A percentile compares a stretch with the other conserved stretches of the same genome.
Evolutionary conservation across 2,888 invertebrate species (phyloP).

Genomic region (Erebia epiphron): DNA sequence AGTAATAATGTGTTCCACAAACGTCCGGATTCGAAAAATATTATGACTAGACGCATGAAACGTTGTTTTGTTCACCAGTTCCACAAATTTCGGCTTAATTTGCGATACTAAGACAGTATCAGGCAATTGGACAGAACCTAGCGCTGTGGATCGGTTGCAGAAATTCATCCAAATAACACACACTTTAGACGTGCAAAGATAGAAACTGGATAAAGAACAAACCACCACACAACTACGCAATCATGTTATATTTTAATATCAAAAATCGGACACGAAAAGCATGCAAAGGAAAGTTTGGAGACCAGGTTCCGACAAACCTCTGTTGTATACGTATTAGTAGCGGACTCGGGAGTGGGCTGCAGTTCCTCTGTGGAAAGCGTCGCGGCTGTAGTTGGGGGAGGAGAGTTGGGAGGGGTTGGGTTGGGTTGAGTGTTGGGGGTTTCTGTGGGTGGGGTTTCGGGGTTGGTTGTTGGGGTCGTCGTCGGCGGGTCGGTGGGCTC

Average conservation of each 20-base stretch:
- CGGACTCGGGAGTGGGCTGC: conserved; percentile 62
- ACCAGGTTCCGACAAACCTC: conserved; percentile 79
- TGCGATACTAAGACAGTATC: no score
- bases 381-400: conserved; percentile 45
- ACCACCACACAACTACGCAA: conserved; percentile 36
- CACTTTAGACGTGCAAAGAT: conserved; percentile 29
- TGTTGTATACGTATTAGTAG: conserved; percentile 73
- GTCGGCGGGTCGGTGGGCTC: conserved; percentile 60
- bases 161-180: conserved; percentile 23
- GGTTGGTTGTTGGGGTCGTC: conserved; percentile 44
- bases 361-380: conserved; percentile 54
- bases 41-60: no score
- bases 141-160: background rate
- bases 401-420: conserved; percentile 36
- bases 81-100: no score
- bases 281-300: conserved; percentile 44
- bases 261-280: conserved; percentile 40
- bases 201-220: conserved; percentile 29
- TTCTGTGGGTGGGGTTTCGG: conserved; percentile 37
- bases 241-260: conserved; percentile 19
- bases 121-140: no score
- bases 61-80: no score
- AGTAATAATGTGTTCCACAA: no score
- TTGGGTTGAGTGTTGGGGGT: conserved; percentile 41
- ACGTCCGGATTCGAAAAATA: no score